phyloP scores from a whole-genome alignment of 1,140 invertebrate genomes.

The Drosophila yakuba region DNA sequence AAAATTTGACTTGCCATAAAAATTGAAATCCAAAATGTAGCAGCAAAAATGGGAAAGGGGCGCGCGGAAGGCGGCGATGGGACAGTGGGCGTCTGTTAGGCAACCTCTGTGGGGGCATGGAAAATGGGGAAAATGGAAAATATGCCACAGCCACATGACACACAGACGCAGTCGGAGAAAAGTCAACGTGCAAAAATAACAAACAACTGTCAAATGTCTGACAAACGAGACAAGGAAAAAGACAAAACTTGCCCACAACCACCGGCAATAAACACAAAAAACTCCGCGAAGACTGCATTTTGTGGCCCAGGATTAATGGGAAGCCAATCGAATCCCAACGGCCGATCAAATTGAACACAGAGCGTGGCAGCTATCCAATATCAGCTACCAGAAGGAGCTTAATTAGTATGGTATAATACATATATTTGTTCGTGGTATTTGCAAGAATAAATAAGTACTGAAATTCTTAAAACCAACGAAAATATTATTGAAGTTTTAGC shows the following conservation, averaged over 20 bases:
- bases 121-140: constrained; percentile 55
- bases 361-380: constrained; percentile 20
- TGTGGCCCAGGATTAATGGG: constrained; percentile 42
- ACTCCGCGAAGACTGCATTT: constrained; percentile 42
- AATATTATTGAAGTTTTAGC: too few species aligned
- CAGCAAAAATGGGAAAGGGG: constrained; percentile 6
- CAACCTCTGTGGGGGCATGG: constrained; percentile 64
- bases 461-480: too few species aligned
- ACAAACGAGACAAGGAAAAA: constrained; percentile 82
- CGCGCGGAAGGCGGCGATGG: not conserved
- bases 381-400: constrained; percentile 14
- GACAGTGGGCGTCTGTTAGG: constrained; percentile 76
- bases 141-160: constrained; percentile 72
- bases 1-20: constrained; percentile 83
- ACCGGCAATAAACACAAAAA: constrained; percentile 28
- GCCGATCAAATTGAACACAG: constrained; percentile 42
- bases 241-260: constrained; percentile 54
- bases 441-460: too few species aligned
- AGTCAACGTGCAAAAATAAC: constrained; percentile 83
- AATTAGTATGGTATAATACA: constrained; percentile 10
- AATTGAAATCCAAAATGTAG: constrained; percentile 76
- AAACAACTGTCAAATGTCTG: constrained; percentile 83
- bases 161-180: constrained; percentile 56
- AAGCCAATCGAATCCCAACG: constrained; percentile 38
- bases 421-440: too few species aligned